Evolutionary conservation across 2,888 invertebrate genomes (phyloP).

Genomic region (Xylota sylvarum): DNA sequence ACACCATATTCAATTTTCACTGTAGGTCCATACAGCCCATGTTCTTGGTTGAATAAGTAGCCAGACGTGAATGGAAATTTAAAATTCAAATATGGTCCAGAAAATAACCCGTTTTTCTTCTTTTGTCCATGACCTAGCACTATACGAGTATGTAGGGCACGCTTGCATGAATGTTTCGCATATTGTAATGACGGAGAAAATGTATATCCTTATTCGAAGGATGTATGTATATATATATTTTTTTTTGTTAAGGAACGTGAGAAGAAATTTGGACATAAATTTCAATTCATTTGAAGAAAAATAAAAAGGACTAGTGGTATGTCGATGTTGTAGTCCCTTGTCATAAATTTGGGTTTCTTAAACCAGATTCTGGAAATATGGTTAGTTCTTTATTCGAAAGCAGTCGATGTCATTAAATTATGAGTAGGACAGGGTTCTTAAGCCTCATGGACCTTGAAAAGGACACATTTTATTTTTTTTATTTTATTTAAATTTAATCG

Average conservation of each 20-base stretch:
- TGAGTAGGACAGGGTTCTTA: not conserved
- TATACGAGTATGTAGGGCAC: constrained; percentile 47
- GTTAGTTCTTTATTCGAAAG: not conserved
- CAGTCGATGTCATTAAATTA: not conserved
- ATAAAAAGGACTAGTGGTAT: not conserved
- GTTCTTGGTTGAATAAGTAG: constrained; percentile 42
- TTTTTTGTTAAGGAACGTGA: not conserved
- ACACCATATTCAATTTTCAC: constrained; percentile 69
- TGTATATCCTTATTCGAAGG: not conserved
- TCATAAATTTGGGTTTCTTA: not conserved
- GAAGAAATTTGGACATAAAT: constrained; percentile 10
- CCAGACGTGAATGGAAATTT: constrained; percentile 72
- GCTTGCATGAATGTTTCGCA: constrained; percentile 30
- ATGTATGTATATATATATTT: not conserved
- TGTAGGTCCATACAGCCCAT: constrained; percentile 32
- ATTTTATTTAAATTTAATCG: too few relatives aligned
- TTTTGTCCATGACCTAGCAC: constrained; percentile 62
- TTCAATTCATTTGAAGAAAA: not conserved
- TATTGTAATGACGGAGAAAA: constrained; percentile 5
- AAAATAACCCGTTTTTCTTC: constrained; percentile 17
- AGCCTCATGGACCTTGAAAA: not conserved
- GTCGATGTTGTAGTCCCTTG: not conserved
- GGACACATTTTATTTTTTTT: not conserved
- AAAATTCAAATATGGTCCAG: constrained; percentile 68
- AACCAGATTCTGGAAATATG: not conserved